Evolutionary conservation across 35 echinoderm and acorn worm genomes (phyloP), one percentile per base, ranked within the genome.

Genomic region (Anneissia japonica): DNA sequence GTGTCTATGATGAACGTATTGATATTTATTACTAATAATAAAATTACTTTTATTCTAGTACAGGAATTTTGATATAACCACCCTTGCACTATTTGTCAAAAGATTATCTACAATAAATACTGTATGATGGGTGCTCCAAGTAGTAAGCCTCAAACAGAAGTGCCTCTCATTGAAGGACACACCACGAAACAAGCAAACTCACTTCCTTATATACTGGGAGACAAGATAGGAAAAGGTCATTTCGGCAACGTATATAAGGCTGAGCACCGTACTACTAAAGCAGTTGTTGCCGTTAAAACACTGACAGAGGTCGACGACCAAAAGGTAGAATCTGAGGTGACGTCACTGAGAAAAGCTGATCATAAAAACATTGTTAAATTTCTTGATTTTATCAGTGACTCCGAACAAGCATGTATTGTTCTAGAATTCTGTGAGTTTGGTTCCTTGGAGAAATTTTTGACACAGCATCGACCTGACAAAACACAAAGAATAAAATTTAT

Each of bases 391-490:
- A 39, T 38, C 79, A 30, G 3, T 39, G 79, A 81, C 30, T 0
- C 10, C 3, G 12, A 81, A 0, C 16, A 14, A 13, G 31, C 31
- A 0, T 81, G 40, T 39, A 0, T 38, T 39, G 79, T 81, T 10
- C 38, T 81, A 37, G 79, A 81, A 81, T 81, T 39, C 79, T 81
- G 79, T 40, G 79, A 81, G 0, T 36, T 36, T 40, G 79, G 79
- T 2, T 0, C 2, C 30, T 10, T 81, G 3, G 38, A 39, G 6
- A 0, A 39, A 0, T 81, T 26, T 81, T 10, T 81, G 0, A 3
- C 13, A 35, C 2, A 38, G 40, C 35, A 39, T 13, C 3, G 16
- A 30, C 38, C 35, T 26, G 37, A 81, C 37, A 7, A 26, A 19
- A 39, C 9, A 28, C 16, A 4, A 10, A 14, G 38, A 5, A 30